Percentiles rank a stretch among this genome's conserved stretches.
Evolutionary conservation across 2,888 invertebrate genomes (phyloP).

Genomic region (Epinotia brunnichana): DNA sequence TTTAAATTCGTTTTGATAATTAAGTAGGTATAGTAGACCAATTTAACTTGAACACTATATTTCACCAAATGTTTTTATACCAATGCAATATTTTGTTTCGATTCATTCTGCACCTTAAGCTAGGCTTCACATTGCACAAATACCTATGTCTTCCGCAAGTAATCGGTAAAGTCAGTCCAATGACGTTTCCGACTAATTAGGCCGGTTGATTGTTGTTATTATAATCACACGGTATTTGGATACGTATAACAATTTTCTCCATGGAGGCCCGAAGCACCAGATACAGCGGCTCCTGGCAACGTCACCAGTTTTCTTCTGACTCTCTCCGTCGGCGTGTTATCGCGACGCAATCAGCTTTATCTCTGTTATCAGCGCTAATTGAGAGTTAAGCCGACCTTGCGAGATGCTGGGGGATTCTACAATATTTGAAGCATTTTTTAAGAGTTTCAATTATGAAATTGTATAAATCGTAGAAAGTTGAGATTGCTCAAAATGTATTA

Average conservation of each 20-base stretch:
- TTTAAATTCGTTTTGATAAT: conserved; percentile 10
- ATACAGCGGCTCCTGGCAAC: background rate
- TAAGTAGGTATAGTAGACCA: background rate
- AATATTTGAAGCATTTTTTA: background rate
- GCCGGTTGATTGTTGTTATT: background rate
- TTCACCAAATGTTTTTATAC: background rate
- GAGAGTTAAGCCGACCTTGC: conserved; percentile 57
- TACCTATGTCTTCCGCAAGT: background rate
- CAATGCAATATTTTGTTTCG: background rate
- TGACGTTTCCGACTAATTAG: background rate
- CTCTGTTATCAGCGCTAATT: conserved; percentile 61
- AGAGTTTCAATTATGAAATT: too few relatives aligned
- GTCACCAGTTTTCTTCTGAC: conserved; percentile 22
- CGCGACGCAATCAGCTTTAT: conserved; percentile 46
- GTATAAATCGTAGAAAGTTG: too few relatives aligned
- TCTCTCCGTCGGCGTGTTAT: conserved; percentile 47
- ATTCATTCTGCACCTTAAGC: background rate
- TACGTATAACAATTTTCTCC: background rate
- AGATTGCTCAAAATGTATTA: too few relatives aligned
- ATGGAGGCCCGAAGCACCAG: background rate
- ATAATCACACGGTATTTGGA: background rate
- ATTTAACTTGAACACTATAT: background rate
- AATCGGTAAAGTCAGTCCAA: background rate
- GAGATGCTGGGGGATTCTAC: conserved; percentile 46
- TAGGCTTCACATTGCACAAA: background rate